Conservation (phyloP, 2,113 vertebrate species). For the Gopherus flavomarginatus region DNA sequence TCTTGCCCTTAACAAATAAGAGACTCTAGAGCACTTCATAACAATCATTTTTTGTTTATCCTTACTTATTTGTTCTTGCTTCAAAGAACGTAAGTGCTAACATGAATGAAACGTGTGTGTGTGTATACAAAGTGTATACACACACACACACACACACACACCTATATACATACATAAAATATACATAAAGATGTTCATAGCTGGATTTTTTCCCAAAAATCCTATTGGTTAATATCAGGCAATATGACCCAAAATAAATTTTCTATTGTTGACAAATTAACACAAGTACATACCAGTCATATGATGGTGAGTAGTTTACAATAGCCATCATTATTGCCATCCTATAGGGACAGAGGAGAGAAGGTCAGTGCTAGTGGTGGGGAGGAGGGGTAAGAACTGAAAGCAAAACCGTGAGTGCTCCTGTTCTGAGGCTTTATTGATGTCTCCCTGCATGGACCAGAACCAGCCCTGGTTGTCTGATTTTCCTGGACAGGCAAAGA, state of each 20-base stretch:
- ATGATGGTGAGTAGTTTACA: background rate
- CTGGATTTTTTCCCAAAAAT: background rate
- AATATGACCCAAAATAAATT: background rate
- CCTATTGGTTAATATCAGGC: background rate
- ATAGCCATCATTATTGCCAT: background rate
- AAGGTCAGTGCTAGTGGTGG: background rate
- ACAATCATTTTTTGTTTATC: background rate
- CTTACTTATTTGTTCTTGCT: background rate
- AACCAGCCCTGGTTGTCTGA: background rate
- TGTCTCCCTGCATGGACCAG: background rate
- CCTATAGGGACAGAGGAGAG: background rate
- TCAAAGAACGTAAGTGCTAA: background rate
- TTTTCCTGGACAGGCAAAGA: background rate
- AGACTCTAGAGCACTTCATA: background rate
- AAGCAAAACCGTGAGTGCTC: background rate
- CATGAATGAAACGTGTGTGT: background rate
- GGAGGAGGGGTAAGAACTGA: background rate
- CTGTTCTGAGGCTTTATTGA: background rate
- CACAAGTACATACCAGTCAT: background rate
- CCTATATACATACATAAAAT: background rate
- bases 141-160: fast-evolving
- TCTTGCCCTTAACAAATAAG: background rate
- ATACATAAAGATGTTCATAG: background rate
- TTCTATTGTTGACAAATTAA: background rate
- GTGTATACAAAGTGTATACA: fast-evolving